Base-by-base conservation (phyloP, 2,888 invertebrate species). In the Caenorhabditis afra region DNA sequence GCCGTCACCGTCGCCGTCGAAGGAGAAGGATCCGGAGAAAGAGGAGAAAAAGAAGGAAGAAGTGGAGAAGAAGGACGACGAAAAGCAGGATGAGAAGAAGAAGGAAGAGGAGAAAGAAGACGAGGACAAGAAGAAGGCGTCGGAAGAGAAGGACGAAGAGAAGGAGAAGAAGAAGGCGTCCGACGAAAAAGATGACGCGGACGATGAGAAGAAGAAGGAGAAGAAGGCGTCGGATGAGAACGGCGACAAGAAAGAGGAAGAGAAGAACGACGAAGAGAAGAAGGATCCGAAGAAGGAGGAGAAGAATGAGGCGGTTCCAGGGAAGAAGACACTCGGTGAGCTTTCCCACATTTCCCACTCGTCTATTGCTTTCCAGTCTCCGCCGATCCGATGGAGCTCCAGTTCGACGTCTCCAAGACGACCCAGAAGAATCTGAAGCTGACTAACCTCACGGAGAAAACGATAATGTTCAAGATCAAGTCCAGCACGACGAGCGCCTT, bases 401-500 rank as follows among this genome's bases (percentile, higher is more conserved):
- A 8, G 5, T 71, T 71, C 41, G 62, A 71, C 11, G 20, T 20
- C 4, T 39, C 45, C 0, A 62, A 10, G 45, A 71, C 70, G 1
- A 55, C 47, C 8, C 70, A 71, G 49, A 71, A 71, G 55, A 71
- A 61, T 47, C 55, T 71, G 37, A 29, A 41, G 23, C 37, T 71
- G 37, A 71, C 50, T 8, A 71, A 71, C 8, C 37, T 71, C 55
- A 62, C 55, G 11, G 18, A 50, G 39, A 71, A 71, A 35, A 71
- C 47, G 18, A 5, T 71, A 10, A 71, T 71, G 70, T 71, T 62
- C 55, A 71, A 71, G 29, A 57, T 71, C 12, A 71, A 71, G 23
- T 14, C 62, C 14, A 12, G 61, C 0, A 62, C 62, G 16, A 62
- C 62, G 23, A 71, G 55, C 47, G 41, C n/a, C 16, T 71, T 55